Conservation (phyloP, 1,140 invertebrate species). For the Stratiolaelaps scimitus region DNA sequence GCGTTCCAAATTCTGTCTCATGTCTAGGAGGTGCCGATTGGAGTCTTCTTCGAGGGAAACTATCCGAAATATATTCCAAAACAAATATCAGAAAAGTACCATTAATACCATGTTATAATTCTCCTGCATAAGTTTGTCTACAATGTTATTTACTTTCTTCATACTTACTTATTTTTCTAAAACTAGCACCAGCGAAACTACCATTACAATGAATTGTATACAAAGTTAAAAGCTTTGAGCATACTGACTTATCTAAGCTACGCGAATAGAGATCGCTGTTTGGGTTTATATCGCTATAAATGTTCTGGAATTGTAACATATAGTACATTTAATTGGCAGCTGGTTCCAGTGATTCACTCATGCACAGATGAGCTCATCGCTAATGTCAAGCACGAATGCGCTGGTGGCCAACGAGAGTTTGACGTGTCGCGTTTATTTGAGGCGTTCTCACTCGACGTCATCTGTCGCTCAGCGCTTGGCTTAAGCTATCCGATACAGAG, state of each 20-base stretch:
- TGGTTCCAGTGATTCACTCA: neutral
- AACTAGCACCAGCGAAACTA: too few species aligned
- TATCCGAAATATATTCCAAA: neutral
- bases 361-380: constrained; percentile 4
- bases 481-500: neutral
- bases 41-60: neutral
- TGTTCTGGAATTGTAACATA: too few species aligned
- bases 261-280: too few species aligned
- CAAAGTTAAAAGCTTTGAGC: too few species aligned
- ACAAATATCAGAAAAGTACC: too few species aligned
- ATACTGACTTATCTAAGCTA: too few species aligned
- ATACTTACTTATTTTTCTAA: too few species aligned
- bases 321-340: neutral
- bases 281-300: too few species aligned
- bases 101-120: too few species aligned
- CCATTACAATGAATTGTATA: too few species aligned
- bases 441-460: constrained; percentile 4
- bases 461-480: neutral
- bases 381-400: neutral
- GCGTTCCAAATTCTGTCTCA: neutral
- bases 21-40: neutral
- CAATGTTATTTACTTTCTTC: too few species aligned
- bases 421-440: neutral
- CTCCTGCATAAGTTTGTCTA: too few species aligned
- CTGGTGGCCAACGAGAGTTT: neutral